Evolutionary conservation across 35 echinoderm and acorn worm species (phyloP).

Genomic region (Patiria miniata): DNA sequence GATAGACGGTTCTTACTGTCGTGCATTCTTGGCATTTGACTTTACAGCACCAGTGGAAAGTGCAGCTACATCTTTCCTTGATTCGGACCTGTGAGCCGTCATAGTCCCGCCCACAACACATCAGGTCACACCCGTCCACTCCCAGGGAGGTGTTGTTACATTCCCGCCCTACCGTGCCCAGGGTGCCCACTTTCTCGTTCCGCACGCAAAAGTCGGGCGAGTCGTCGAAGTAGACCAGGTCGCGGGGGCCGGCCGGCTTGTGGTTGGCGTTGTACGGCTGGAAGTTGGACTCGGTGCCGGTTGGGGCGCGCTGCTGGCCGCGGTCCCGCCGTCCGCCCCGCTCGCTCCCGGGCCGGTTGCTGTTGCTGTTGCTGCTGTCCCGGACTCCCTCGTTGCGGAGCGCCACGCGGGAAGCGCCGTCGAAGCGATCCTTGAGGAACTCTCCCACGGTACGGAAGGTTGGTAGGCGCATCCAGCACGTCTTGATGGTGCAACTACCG

Average conservation of each 20-base stretch:
- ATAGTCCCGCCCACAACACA: constrained; percentile 91
- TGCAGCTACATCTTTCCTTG: constrained; percentile 93
- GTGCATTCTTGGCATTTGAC: constrained; percentile 87
- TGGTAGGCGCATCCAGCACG: constrained; percentile 96
- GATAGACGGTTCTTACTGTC: constrained; percentile 66
- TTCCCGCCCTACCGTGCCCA: constrained; percentile 72
- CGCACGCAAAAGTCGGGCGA: constrained; percentile 91
- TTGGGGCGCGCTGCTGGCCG: neutral
- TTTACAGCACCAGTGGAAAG: constrained; percentile 97
- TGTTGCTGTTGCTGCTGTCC: constrained; percentile 19
- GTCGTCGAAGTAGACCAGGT: constrained; percentile 95
- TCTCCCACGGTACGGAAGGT: constrained; percentile 79
- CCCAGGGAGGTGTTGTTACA: constrained; percentile 96
- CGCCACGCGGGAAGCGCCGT: constrained; percentile 83
- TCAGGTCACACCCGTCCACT: constrained; percentile 90
- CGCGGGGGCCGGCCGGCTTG: constrained; percentile 68
- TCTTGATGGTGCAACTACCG: constrained; percentile 87
- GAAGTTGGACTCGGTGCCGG: constrained; percentile 46
- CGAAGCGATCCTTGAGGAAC: constrained; percentile 88
- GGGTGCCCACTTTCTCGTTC: constrained; percentile 65
- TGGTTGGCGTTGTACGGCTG: constrained; percentile 81
- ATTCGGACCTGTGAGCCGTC: constrained; percentile 43
- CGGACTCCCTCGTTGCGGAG: constrained; percentile 81
- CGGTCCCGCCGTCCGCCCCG: neutral
- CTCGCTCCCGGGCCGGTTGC: neutral